A percentile compares a stretch with the other conserved stretches of the same genome.
Evolutionary conservation across 2,888 invertebrate species (phyloP).

Genomic region (Dioctria linearis): DNA sequence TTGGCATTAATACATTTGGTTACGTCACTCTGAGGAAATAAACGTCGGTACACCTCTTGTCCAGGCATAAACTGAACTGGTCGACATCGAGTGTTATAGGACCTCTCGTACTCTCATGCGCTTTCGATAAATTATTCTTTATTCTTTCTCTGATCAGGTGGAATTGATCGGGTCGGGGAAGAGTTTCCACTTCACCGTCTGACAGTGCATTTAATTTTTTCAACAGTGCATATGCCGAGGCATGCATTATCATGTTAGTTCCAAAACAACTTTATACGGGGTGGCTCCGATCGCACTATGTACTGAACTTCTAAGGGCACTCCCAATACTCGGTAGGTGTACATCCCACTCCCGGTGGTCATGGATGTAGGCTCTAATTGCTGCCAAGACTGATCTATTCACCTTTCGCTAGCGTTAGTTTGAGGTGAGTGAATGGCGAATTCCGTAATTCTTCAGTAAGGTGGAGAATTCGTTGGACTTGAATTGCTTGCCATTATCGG

Average conservation of each 20-base stretch:
- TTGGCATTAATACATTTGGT: not conserved
- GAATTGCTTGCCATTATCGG: slow-evolving; percentile 51
- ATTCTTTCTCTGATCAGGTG: not conserved
- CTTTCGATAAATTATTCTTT: not conserved
- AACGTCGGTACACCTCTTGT: slow-evolving; percentile 5
- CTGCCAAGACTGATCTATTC: slow-evolving; percentile 7
- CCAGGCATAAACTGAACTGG: not conserved
- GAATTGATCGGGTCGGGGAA: not conserved
- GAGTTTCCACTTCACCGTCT: not conserved
- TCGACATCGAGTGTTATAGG: not conserved
- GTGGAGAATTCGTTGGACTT: not conserved
- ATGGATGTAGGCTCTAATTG: slow-evolving; percentile 2
- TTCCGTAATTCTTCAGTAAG: not conserved
- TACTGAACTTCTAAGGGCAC: no score
- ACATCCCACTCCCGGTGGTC: slow-evolving; percentile 16
- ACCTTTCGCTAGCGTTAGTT: slow-evolving; percentile 14
- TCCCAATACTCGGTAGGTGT: no score
- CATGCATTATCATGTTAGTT: not conserved
- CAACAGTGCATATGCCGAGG: not conserved
- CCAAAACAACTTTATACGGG: not conserved
- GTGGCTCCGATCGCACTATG: not conserved
- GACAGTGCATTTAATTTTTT: no score
- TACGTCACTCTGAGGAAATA: not conserved
- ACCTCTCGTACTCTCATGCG: not conserved
- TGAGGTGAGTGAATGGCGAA: slow-evolving; percentile 3